A percentile compares a stretch with the other conserved stretches of the same genome.
Evolutionary conservation across 2,797 vertebrate genomes (phyloP).

Genomic region (Hydrocynus forskahlii): DNA sequence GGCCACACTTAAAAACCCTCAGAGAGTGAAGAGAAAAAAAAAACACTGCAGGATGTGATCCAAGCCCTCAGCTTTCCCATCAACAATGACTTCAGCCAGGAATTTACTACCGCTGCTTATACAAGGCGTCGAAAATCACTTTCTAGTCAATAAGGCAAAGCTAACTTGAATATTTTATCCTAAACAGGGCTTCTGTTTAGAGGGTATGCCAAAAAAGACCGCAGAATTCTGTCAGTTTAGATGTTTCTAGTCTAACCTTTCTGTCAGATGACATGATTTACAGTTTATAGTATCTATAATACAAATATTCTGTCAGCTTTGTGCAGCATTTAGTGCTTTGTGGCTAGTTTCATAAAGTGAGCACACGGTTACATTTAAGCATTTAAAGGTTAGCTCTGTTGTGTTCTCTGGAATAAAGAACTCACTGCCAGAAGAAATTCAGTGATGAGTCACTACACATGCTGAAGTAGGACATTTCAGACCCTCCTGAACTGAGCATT

Average conservation of each 20-base stretch:
- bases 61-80: slow-evolving; percentile 66
- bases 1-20: slow-evolving; percentile 64
- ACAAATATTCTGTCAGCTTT: not conserved
- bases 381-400: too few relatives aligned
- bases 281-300: too few relatives aligned
- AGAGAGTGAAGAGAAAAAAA: slow-evolving; percentile 23
- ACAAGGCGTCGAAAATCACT: not conserved
- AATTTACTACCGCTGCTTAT: slow-evolving; percentile 67
- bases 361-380: not conserved
- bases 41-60: slow-evolving; percentile 60
- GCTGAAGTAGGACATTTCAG: not conserved
- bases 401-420: not conserved
- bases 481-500: not conserved
- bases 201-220: not conserved
- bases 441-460: not conserved
- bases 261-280: too few relatives aligned
- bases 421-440: not conserved
- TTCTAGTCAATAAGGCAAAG: not conserved
- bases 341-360: not conserved
- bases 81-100: slow-evolving; percentile 81
- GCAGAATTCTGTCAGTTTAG: not conserved
- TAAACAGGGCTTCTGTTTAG: not conserved
- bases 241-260: not conserved
- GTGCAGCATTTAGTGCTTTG: not conserved
- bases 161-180: not conserved